Evolutionary conservation across 2,797 vertebrate genomes (phyloP).

Genomic region (Poecilia velifera): DNA sequence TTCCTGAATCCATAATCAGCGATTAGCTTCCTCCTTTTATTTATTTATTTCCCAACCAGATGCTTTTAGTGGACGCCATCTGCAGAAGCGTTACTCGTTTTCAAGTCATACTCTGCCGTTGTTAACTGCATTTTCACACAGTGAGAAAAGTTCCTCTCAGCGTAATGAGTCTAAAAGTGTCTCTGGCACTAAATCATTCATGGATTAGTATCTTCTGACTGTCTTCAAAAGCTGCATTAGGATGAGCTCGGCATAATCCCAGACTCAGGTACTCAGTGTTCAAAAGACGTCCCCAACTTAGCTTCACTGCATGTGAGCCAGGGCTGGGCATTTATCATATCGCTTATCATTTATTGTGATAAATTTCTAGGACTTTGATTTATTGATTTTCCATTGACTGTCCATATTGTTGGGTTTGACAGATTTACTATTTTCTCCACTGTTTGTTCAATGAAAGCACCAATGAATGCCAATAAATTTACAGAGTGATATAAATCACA

Average conservation of each 20-base stretch:
- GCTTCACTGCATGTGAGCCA: neutral
- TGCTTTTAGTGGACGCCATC: conserved; percentile 17
- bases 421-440: no score
- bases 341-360: no score
- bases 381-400: no score
- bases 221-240: conserved; percentile 10
- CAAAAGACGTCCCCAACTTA: conserved; percentile 6
- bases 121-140: conserved; percentile 21
- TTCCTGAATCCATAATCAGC: conserved; percentile 30
- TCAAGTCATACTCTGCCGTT: conserved; percentile 1
- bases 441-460: no score
- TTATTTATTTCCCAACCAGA: conserved; percentile 11
- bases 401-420: no score
- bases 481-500: no score
- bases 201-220: conserved; percentile 11
- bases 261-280: conserved; percentile 4
- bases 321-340: no score
- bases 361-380: no score
- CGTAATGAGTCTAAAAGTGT: conserved; percentile 17
- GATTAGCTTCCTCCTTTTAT: conserved; percentile 22
- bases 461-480: no score
- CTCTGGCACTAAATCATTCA: conserved; percentile 15
- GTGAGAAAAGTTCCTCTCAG: conserved; percentile 2
- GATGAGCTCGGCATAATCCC: conserved; percentile 34
- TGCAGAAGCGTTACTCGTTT: conserved; percentile 22